These are phyloP conservation scores for Eptatretus burgeri DNA, from an alignment of 2,113 vertebrate genomes.

Conservation along the genomic window DNA sequence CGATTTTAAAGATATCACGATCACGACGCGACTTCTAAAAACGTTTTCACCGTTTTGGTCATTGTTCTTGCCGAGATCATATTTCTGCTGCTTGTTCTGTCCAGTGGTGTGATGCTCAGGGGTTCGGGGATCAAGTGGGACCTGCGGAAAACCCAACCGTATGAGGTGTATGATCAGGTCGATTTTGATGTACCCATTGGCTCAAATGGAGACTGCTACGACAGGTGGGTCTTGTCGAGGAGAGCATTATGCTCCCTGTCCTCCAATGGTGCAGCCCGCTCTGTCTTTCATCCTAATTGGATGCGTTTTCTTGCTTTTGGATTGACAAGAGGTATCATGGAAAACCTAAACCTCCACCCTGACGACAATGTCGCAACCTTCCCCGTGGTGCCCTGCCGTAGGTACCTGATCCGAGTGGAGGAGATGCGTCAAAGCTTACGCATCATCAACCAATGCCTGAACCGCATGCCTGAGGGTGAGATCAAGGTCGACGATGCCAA, in stretches of 20 bases:
- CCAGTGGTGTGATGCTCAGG: constrained; percentile 67
- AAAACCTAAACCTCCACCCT: no score
- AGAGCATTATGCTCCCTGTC: no score
- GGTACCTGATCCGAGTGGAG: constrained; percentile 63
- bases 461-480: constrained; percentile 60
- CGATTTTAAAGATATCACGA: no score
- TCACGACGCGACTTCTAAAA: no score
- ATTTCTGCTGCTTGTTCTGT: no score
- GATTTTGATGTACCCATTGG: constrained; percentile 68
- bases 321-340: no score
- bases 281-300: no score
- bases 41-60: no score
- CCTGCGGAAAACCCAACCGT: constrained; percentile 60
- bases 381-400: constrained; percentile 11
- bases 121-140: constrained; percentile 86
- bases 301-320: no score
- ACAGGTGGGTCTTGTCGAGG: constrained; percentile 23
- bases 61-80: no score
- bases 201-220: constrained; percentile 52
- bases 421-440: constrained; percentile 75
- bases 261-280: no score
- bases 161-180: constrained; percentile 60
- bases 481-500: constrained; percentile 87
- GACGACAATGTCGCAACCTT: not conserved
- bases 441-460: constrained; percentile 52